Conservation (phyloP, 2,888 invertebrate species). For the Sympetrum striolatum region DNA sequence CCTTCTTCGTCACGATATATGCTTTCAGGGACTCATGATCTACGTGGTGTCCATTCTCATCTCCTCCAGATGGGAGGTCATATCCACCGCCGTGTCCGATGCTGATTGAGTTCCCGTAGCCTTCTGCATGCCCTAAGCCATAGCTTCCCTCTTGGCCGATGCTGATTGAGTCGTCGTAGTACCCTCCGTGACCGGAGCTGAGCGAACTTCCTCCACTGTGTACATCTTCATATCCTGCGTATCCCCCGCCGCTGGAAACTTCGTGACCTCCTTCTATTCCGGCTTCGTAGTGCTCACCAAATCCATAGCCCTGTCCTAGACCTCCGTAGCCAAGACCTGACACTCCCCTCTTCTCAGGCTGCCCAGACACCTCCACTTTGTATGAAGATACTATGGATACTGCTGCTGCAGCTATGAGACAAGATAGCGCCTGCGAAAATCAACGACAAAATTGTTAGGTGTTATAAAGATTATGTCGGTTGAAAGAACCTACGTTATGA, state of each 20-base stretch:
- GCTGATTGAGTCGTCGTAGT: neutral
- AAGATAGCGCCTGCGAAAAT: neutral
- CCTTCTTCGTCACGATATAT: conserved; percentile 51
- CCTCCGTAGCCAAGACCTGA: conserved; percentile 47
- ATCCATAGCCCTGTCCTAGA: neutral
- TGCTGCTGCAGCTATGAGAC: conserved; percentile 24
- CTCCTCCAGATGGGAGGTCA: neutral
- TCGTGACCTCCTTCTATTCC: conserved; percentile 21
- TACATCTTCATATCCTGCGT: neutral
- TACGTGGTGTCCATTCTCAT: neutral
- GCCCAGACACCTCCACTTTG: conserved; percentile 6
- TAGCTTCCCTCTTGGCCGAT: neutral
- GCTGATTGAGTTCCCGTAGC: neutral
- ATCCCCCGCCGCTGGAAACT: conserved; percentile 8
- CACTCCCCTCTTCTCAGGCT: conserved; percentile 48
- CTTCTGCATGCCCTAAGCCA: neutral
- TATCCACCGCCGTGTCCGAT: conserved; percentile 37
- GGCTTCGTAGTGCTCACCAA: neutral
- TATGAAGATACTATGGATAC: conserved; percentile 44
- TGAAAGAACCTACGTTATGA: neutral
- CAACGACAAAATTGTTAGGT: neutral
- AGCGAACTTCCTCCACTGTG: conserved; percentile 44
- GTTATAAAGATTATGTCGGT: neutral
- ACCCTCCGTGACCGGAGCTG: conserved; percentile 31
- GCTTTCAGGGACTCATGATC: conserved; percentile 46